A percentile compares a stretch with the other conserved stretches of the same genome.
Conservation (phyloP, 2,113 vertebrate genomes). For the Nothobranchius kuhntae region DNA sequence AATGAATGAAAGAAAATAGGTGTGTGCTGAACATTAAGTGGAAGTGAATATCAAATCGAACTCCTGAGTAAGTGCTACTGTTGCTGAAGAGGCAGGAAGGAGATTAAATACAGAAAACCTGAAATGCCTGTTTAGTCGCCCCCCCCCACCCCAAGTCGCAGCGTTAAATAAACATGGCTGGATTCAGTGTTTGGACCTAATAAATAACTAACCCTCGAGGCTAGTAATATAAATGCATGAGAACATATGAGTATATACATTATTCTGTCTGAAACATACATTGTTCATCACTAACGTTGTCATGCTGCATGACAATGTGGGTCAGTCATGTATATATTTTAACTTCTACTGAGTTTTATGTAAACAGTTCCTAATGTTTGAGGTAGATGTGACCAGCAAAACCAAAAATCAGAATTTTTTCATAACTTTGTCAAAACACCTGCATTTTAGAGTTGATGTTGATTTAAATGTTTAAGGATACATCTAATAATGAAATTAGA, state of each 20-base stretch:
- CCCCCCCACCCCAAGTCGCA: not conserved
- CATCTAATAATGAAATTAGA: too few relatives aligned
- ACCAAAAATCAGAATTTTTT: too few relatives aligned
- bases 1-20: not conserved
- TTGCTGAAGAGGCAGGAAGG: constrained; percentile 38
- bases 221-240: constrained; percentile 25
- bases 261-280: constrained; percentile 3
- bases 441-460: too few relatives aligned
- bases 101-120: constrained; percentile 28
- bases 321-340: constrained; percentile 15
- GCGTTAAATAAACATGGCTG: constrained; percentile 23
- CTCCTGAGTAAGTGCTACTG: constrained; percentile 9
- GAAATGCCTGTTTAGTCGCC: constrained; percentile 25
- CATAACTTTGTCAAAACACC: too few relatives aligned
- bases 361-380: constrained; percentile 8
- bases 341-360: constrained; percentile 36
- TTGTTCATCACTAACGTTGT: constrained; percentile 14
- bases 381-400: too few relatives aligned
- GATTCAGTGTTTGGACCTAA: constrained; percentile 11
- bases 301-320: constrained; percentile 10
- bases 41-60: constrained; percentile 22
- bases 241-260: not conserved
- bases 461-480: too few relatives aligned
- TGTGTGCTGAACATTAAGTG: constrained; percentile 16
- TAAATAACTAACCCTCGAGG: constrained; percentile 5